phyloP scores from a whole-genome alignment of 2,797 vertebrate species.

The Prunella strophiata region DNA sequence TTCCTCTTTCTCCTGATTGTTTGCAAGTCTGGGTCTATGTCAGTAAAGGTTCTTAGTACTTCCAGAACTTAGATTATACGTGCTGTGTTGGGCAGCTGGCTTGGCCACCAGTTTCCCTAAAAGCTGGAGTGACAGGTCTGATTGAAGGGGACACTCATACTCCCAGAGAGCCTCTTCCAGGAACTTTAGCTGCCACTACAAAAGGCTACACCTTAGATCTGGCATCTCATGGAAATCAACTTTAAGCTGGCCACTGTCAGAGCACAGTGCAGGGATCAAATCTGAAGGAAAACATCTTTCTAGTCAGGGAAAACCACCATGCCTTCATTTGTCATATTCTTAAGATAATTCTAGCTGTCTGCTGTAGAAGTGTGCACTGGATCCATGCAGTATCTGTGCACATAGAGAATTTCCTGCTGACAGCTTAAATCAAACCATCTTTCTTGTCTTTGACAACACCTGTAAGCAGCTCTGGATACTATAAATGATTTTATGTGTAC shows the following conservation, averaged over 20 bases:
- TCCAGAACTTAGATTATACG: background rate
- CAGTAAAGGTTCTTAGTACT: background rate
- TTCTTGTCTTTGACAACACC: background rate
- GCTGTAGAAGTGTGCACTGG: background rate
- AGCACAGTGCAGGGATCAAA: background rate
- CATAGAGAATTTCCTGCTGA: background rate
- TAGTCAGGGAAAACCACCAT: background rate
- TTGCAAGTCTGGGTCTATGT: background rate
- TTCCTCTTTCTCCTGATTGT: background rate
- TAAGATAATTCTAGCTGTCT: slow-evolving; percentile 26
- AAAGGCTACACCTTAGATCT: background rate
- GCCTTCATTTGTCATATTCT: slow-evolving; percentile 11
- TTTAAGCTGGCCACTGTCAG: background rate
- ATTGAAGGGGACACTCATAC: background rate
- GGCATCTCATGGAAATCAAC: background rate
- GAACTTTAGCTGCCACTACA: background rate
- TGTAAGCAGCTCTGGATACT: background rate
- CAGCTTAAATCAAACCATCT: slow-evolving; percentile 12
- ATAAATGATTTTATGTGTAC: background rate
- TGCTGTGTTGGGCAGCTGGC: background rate
- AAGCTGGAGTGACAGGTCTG: background rate
- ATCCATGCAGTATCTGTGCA: background rate
- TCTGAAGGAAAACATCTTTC: slow-evolving; percentile 16
- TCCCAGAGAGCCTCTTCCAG: background rate
- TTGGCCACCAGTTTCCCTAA: background rate